phyloP scores from a whole-genome alignment of 2,113 vertebrate species.

The Caracal caracal region DNA sequence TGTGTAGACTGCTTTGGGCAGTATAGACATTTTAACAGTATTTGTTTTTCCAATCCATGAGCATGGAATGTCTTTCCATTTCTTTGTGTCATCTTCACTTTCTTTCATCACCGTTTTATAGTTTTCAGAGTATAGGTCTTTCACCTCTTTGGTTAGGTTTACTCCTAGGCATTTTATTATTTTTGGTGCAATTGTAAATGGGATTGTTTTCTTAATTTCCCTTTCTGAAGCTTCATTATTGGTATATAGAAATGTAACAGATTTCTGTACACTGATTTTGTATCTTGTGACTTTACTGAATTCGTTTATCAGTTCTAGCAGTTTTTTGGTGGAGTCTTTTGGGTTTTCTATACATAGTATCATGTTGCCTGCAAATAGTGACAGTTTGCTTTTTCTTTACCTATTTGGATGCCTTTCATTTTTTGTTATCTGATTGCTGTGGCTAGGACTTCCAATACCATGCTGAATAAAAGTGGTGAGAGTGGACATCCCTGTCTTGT shows the following conservation, averaged over 20 bases:
- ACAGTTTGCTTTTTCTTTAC: neutral
- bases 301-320: neutral
- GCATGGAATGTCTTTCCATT: neutral
- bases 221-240: neutral
- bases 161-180: neutral
- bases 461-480: neutral
- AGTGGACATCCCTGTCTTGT: neutral
- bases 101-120: neutral
- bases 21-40: neutral
- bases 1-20: neutral
- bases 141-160: neutral
- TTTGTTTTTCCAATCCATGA: neutral
- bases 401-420: neutral
- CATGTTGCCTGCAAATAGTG: neutral
- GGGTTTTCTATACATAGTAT: neutral
- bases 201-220: neutral
- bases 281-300: neutral
- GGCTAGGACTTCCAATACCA: neutral
- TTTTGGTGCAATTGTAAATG: neutral
- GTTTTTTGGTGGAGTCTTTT: neutral
- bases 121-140: neutral
- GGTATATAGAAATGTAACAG: neutral
- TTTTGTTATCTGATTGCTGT: neutral
- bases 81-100: neutral
- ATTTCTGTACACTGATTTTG: neutral